These are phyloP conservation scores for Campoletis sonorensis DNA, from an alignment of 1,140 invertebrate genomes.

Conservation along the genomic window DNA sequence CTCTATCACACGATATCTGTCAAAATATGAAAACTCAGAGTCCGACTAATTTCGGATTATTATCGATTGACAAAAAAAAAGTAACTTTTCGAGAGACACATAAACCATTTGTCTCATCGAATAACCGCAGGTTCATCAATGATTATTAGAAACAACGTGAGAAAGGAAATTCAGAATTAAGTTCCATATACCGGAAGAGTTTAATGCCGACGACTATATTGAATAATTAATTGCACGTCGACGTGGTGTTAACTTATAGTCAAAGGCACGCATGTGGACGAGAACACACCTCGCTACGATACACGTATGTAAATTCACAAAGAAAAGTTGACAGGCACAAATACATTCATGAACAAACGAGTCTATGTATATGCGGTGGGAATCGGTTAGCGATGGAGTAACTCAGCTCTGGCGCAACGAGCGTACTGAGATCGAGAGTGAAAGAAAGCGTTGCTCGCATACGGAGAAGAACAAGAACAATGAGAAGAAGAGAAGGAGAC, in stretches of 20 bases:
- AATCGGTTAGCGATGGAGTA: not conserved
- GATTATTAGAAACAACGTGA: no score
- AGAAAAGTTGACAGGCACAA: not conserved
- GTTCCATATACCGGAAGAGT: no score
- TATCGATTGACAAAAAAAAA: no score
- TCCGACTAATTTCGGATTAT: no score
- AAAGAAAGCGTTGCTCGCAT: not conserved
- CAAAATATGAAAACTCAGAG: no score
- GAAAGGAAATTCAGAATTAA: no score
- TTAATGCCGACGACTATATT: no score
- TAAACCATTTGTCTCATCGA: no score
- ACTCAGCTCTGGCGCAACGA: not conserved
- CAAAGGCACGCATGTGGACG: not conserved
- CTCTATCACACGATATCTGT: not conserved
- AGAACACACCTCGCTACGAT: not conserved
- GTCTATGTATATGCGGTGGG: not conserved
- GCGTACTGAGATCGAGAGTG: not conserved
- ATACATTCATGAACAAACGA: not conserved
- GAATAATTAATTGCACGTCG: no score
- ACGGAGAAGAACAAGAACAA: not conserved
- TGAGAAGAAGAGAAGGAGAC: constrained; percentile 4
- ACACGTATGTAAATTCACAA: not conserved
- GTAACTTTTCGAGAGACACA: no score
- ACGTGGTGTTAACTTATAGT: not conserved
- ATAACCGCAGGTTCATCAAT: no score